Evolutionary conservation across 2,797 vertebrate genomes (phyloP).

Genomic region (Sebastes trivittatus): DNA sequence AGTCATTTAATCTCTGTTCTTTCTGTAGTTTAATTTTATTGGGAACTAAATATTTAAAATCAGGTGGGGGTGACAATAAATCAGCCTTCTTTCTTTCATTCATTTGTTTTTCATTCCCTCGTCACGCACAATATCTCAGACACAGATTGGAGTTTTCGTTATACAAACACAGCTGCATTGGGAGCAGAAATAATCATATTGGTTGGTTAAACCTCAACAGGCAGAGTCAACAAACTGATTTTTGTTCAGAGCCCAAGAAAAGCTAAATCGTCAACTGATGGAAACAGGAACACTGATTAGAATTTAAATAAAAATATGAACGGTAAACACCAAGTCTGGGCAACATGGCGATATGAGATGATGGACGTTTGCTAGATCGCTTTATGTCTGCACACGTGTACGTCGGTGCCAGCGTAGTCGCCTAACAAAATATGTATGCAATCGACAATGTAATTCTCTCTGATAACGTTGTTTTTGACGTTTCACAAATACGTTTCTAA

Average conservation of each 20-base stretch:
- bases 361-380: neutral
- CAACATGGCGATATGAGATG: neutral
- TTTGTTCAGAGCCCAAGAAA: neutral
- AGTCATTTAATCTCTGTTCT: slow-evolving; percentile 4
- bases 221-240: slow-evolving; percentile 52
- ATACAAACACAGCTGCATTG: slow-evolving; percentile 69
- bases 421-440: neutral
- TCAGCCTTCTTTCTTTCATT: slow-evolving; percentile 19
- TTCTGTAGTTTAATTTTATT: slow-evolving; percentile 40
- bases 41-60: slow-evolving; percentile 51
- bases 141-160: slow-evolving; percentile 62
- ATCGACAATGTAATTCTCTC: too few relatives aligned
- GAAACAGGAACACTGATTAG: slow-evolving; percentile 22
- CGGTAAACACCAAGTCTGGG: neutral
- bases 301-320: slow-evolving; percentile 22
- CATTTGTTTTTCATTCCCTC: slow-evolving; percentile 60
- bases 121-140: slow-evolving; percentile 51
- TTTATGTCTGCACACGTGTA: neutral
- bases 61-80: slow-evolving; percentile 11
- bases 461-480: too few relatives aligned
- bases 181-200: slow-evolving; percentile 61
- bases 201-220: slow-evolving; percentile 66
- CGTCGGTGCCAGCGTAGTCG: neutral
- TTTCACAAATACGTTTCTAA: too few relatives aligned
- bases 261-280: slow-evolving; percentile 22